Evolutionary conservation across 2,113 vertebrate genomes (phyloP), one percentile per base, ranked within the genome.

Genomic region (Lichenostomus cassidix): DNA sequence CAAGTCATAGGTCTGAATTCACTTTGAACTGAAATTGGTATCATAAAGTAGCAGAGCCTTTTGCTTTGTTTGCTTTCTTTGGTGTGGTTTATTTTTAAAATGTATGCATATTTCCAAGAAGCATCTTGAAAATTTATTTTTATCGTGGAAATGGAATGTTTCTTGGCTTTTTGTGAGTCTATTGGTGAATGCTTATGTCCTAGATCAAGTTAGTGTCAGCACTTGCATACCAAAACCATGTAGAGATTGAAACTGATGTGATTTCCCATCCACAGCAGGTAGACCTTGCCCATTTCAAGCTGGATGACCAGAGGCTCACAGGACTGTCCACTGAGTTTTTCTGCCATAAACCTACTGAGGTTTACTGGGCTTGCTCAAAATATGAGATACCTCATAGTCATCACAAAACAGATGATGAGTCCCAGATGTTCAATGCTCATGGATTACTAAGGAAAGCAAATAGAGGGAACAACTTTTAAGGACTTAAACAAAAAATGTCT

Each of bases 391-490:
- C 52, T 85, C 87, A 52, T 7, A 62, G 63, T 70, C 39, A 23
- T 89, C 93, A 94, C 91, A 95, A 94, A 81, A 65, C 49, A 83
- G 58, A 55, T 85, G 79, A 95, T 92, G 74, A 60, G 35, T 69
- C 86, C 94, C 95, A 97, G 90, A 94, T 97, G 93, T 90, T 94
- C 86, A 64, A 37, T 12, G 46, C 69, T 91, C 28, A 1, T 37
- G 93, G 82, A 95, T 95, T 92, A 93, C 46, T 65, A 90, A 92
- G 75, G 80, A 96, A 95, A 97, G 92, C 76, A 97, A 92, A 97
- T 21, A 96, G 58, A 80, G 41, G 28, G 73, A 94, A 68, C 49
- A 88, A 91, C 59, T 83, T 94, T 91, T 85, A 91, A 92, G 87
- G 82, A 90, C 63, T 81, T 87, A 37, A 86, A 75, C 59, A 87